Evolutionary conservation across 1,140 invertebrate species (phyloP).

Genomic region (Ganaspis sp.): DNA sequence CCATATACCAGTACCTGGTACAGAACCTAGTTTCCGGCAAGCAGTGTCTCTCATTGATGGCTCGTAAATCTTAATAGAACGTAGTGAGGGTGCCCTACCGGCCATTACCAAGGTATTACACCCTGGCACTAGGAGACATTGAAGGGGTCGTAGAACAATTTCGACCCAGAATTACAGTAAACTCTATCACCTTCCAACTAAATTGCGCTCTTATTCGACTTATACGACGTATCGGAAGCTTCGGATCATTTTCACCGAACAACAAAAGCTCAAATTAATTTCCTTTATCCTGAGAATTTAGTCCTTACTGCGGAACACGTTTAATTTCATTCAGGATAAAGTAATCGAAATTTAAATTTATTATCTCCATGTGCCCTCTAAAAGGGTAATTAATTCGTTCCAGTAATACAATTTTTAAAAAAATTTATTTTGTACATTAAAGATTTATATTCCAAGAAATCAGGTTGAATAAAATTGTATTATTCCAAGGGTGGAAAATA

Average conservation of each 20-base stretch:
- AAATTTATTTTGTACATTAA: too few relatives aligned
- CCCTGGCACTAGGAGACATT: conserved; percentile 35
- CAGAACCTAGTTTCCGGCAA: conserved; percentile 53
- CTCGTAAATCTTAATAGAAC: conserved; percentile 58
- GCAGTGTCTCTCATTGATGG: conserved; percentile 58
- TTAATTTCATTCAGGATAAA: neutral
- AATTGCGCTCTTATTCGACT: neutral
- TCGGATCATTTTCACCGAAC: neutral
- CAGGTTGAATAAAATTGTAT: neutral
- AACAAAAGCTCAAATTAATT: conserved; percentile 14
- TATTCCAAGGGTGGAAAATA: neutral
- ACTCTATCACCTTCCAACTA: conserved; percentile 31
- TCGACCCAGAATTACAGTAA: conserved; percentile 46
- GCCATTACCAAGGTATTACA: conserved; percentile 44
- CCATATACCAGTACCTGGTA: conserved; percentile 45
- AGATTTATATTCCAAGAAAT: too few relatives aligned
- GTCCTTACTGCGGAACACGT: neutral
- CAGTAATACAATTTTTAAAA: too few relatives aligned
- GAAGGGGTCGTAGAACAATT: conserved; percentile 44
- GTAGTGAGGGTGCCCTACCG: conserved; percentile 43
- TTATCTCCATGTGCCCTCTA: too few relatives aligned
- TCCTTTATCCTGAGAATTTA: neutral
- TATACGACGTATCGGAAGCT: neutral
- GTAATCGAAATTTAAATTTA: neutral
- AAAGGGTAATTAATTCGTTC: too few relatives aligned